Evolutionary conservation across 1,140 invertebrate genomes (phyloP).

Genomic region (Protaetia brevitarsis): DNA sequence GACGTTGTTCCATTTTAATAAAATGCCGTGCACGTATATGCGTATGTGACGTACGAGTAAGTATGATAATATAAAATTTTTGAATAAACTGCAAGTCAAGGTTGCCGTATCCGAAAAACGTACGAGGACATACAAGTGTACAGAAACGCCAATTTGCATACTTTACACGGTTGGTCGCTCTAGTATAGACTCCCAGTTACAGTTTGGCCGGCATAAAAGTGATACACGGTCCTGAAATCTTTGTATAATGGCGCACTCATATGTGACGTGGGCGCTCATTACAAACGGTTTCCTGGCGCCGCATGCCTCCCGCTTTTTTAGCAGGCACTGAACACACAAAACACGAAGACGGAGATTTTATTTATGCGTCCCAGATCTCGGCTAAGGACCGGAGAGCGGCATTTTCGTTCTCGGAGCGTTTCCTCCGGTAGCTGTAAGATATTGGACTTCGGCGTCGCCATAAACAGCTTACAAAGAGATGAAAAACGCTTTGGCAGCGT

Average conservation of each 20-base stretch:
- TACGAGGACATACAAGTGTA: conserved; percentile 25
- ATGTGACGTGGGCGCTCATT: conserved; percentile 15
- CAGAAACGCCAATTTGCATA: conserved; percentile 41
- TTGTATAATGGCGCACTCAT: conserved; percentile 19
- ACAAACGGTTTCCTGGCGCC: conserved; percentile 4
- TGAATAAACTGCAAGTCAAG: conserved; percentile 17
- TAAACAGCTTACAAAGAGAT: conserved; percentile 17
- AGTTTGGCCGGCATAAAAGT: conserved; percentile 40
- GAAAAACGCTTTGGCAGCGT: conserved; percentile 17
- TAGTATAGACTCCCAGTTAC: conserved; percentile 34
- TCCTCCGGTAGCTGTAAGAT: not conserved
- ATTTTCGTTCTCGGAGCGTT: not conserved
- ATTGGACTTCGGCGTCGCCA: conserved; percentile 16
- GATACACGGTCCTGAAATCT: conserved; percentile 35
- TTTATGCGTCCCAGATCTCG: conserved; percentile 3
- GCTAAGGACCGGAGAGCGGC: not conserved
- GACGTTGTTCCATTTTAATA: not conserved
- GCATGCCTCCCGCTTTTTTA: conserved; percentile 4
- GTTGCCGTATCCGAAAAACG: not conserved
- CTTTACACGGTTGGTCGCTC: conserved; percentile 40
- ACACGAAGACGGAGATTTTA: conserved; percentile 11
- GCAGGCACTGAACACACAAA: conserved; percentile 5
- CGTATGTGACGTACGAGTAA: not conserved
- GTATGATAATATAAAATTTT: not conserved
- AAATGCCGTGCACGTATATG: not conserved